A percentile compares a stretch with the other conserved stretches of the same genome.
phyloP scores from a whole-genome alignment of 2,797 vertebrate genomes.

The Tauraco hartlaubi region DNA sequence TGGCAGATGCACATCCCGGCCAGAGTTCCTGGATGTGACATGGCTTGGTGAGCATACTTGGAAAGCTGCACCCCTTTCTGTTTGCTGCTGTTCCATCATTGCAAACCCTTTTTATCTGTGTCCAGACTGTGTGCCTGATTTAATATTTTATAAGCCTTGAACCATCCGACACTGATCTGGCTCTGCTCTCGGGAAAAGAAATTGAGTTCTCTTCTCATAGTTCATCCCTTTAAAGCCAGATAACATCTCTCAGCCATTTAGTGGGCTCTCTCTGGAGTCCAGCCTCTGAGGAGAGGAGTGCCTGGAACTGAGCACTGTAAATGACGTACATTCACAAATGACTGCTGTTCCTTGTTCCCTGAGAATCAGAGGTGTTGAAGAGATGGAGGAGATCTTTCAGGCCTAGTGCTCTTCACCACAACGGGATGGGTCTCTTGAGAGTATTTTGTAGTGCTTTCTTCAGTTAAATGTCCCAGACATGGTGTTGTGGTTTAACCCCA shows the following conservation, averaged over 20 bases:
- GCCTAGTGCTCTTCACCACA: not conserved
- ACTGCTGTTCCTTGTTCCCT: not conserved
- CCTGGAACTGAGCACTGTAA: slow-evolving; percentile 10
- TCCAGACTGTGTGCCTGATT: slow-evolving; percentile 43
- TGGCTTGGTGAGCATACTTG: not conserved
- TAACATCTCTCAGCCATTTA: slow-evolving; percentile 26
- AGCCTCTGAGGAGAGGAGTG: not conserved
- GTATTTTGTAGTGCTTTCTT: not conserved
- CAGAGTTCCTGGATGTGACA: not conserved
- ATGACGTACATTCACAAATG: slow-evolving; percentile 29
- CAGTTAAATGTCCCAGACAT: not conserved
- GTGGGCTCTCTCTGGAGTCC: not conserved
- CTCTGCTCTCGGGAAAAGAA: slow-evolving; percentile 31
- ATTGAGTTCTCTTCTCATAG: slow-evolving; percentile 22
- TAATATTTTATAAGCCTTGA: slow-evolving; percentile 71
- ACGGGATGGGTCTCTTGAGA: not conserved
- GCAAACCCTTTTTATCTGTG: not conserved
- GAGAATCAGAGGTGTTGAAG: not conserved
- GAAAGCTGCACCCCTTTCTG: not conserved
- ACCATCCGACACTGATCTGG: slow-evolving; percentile 6
- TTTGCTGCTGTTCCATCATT: not conserved
- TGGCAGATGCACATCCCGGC: fast-evolving
- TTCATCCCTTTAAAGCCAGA: slow-evolving; percentile 51
- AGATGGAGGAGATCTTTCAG: not conserved
- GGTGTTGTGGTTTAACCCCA: no score